Conservation (phyloP, 2,797 vertebrate species). For the Botia kubotai region DNA sequence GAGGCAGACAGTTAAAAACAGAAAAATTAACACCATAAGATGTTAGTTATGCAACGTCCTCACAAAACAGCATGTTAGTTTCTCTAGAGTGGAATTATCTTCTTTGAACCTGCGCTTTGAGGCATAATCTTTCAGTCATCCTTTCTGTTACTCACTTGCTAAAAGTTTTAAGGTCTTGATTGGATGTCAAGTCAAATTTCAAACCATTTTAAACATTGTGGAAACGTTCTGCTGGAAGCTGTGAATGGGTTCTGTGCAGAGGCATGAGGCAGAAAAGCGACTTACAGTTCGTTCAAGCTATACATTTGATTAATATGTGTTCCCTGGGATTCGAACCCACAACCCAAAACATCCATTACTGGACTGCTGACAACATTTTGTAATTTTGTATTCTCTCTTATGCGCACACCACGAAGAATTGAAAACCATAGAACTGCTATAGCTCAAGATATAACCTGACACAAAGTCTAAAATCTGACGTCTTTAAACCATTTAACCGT, state of each 20-base stretch:
- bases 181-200: too few relatives aligned
- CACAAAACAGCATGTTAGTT: not conserved
- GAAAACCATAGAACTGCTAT: not conserved
- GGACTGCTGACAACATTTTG: not conserved
- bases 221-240: not conserved
- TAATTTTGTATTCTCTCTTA: not conserved
- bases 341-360: not conserved
- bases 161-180: not conserved
- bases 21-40: slow-evolving; percentile 1
- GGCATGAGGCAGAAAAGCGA: too few relatives aligned
- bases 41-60: not conserved
- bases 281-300: too few relatives aligned
- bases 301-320: too few relatives aligned
- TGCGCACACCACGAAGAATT: not conserved
- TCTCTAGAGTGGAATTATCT: not conserved
- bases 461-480: not conserved
- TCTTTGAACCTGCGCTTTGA: not conserved
- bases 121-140: too few relatives aligned
- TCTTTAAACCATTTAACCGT: not conserved
- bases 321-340: too few relatives aligned
- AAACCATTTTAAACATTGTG: not conserved
- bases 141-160: not conserved
- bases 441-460: not conserved
- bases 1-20: slow-evolving; percentile 3
- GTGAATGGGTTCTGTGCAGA: not conserved